Evolutionary conservation across 2,797 vertebrate species (phyloP).

Genomic region (Acomys russatus): DNA sequence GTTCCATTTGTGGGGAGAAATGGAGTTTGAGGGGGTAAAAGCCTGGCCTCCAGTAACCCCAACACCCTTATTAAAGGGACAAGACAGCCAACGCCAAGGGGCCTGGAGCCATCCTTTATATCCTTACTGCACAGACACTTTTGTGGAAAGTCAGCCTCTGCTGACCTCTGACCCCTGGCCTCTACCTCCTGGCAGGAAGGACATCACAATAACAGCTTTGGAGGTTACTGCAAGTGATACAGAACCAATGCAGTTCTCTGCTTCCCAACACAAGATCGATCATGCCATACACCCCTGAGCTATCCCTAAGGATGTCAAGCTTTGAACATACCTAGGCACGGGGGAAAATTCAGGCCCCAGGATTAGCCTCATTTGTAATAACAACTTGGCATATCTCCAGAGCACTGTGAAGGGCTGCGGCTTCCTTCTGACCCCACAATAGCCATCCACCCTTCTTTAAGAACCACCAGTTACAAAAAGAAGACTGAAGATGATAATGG

Average conservation of each 20-base stretch:
- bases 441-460: background rate
- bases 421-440: background rate
- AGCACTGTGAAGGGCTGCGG: background rate
- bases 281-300: background rate
- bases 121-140: background rate
- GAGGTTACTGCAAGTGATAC: background rate
- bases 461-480: background rate
- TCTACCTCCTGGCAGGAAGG: background rate
- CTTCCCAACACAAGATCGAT: background rate
- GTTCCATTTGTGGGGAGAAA: background rate
- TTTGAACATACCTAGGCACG: background rate
- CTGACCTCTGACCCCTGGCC: background rate
- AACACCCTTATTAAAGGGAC: background rate
- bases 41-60: background rate
- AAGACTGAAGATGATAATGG: background rate
- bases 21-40: background rate
- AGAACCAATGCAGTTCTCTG: rapidly evolving
- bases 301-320: background rate
- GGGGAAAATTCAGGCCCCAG: background rate
- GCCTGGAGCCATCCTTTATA: background rate
- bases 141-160: background rate
- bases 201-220: rapidly evolving
- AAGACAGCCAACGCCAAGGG: background rate
- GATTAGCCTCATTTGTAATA: rapidly evolving
- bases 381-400: rapidly evolving